These are phyloP conservation scores for Baronia brevicornis DNA, from an alignment of 2,888 invertebrate genomes.

Conservation along the genomic window DNA sequence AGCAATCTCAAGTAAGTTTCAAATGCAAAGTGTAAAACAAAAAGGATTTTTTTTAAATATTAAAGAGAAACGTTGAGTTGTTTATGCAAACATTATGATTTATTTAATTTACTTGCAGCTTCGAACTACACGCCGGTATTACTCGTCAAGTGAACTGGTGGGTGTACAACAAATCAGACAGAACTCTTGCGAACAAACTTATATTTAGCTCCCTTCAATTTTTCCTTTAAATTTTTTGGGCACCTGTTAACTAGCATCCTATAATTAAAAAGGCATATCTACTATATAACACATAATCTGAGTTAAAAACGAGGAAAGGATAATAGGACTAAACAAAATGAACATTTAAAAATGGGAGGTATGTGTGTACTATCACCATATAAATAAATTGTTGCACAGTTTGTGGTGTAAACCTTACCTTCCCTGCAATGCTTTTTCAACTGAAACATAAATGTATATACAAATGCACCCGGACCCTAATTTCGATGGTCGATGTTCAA, in stretches of 20 bases:
- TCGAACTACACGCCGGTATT: slow-evolving; percentile 83
- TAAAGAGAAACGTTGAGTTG: slow-evolving; percentile 6
- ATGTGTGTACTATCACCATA: slow-evolving; percentile 30
- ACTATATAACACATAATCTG: slow-evolving; percentile 7
- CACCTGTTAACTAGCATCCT: slow-evolving; percentile 18
- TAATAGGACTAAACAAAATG: no score
- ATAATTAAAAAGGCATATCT: slow-evolving; percentile 1
- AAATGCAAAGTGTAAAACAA: background rate
- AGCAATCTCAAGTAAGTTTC: slow-evolving; percentile 84
- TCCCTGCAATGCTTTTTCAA: no score
- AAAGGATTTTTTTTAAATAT: slow-evolving; percentile 13
- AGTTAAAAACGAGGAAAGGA: no score
- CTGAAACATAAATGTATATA: no score
- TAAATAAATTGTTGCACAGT: slow-evolving; percentile 29
- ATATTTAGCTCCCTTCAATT: no score
- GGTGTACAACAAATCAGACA: slow-evolving; percentile 83
- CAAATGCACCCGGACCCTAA: no score
- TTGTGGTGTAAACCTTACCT: slow-evolving; percentile 26
- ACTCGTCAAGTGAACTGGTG: slow-evolving; percentile 86
- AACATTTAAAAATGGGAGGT: slow-evolving; percentile 29
- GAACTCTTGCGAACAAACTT: slow-evolving; percentile 90
- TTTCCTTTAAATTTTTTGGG: no score
- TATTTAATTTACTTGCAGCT: slow-evolving; percentile 78
- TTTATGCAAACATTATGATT: slow-evolving; percentile 27
- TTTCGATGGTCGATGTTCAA: no score